Evolutionary conservation across 2,797 vertebrate genomes (phyloP).

Genomic region (Amphiprion clarkii): DNA sequence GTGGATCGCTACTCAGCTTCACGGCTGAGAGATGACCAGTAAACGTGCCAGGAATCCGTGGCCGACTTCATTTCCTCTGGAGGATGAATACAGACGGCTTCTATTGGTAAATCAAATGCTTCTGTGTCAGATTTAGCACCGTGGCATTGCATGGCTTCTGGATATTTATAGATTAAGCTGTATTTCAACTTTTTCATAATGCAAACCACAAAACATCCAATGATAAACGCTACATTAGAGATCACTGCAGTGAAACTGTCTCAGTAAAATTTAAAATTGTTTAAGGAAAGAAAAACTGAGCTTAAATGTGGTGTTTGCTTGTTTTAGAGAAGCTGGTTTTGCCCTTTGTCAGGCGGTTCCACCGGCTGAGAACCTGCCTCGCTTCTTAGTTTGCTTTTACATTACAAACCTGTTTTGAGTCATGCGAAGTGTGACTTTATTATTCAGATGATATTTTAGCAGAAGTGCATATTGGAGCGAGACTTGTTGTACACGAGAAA

Average conservation of each 20-base stretch:
- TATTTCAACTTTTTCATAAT: too few relatives aligned
- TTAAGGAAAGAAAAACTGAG: neutral
- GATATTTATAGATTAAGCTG: neutral
- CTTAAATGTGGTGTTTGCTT: neutral
- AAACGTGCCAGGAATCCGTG: constrained; percentile 43
- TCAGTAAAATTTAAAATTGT: neutral
- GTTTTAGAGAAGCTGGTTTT: too few relatives aligned
- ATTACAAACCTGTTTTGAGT: constrained; percentile 30
- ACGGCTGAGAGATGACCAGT: constrained; percentile 36
- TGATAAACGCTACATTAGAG: neutral
- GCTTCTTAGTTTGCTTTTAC: constrained; percentile 27
- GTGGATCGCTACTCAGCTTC: constrained; percentile 38
- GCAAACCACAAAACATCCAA: neutral
- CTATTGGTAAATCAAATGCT: neutral
- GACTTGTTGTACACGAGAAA: constrained; percentile 45
- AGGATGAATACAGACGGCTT: constrained; percentile 3
- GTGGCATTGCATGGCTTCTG: neutral
- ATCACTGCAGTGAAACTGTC: neutral
- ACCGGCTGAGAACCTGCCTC: constrained; percentile 3
- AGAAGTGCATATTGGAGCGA: constrained; percentile 38
- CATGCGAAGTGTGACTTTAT: constrained; percentile 45
- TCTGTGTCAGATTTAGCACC: neutral
- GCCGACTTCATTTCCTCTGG: constrained; percentile 20
- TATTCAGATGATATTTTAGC: constrained; percentile 44
- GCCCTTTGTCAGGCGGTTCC: too few relatives aligned